Evolutionary conservation across 2,888 invertebrate genomes (phyloP).

Genomic region (Corbicula japonica): DNA sequence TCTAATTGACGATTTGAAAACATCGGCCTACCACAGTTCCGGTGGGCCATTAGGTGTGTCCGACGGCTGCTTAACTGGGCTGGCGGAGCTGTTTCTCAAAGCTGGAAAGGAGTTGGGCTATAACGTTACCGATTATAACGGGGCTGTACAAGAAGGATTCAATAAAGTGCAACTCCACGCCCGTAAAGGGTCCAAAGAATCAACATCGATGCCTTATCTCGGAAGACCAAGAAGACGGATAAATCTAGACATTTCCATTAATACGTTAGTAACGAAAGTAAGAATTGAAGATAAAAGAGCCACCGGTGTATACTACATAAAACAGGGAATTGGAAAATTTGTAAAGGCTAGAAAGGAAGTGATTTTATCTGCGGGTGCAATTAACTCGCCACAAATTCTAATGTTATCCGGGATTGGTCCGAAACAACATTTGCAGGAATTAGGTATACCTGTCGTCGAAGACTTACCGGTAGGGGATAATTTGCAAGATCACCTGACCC

Average conservation of each 20-base stretch:
- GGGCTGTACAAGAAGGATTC: conserved; percentile 11
- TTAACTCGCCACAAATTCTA: conserved; percentile 84
- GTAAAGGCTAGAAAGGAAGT: conserved; percentile 76
- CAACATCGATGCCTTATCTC: neutral
- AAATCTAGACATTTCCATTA: conserved; percentile 38
- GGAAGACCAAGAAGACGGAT: neutral
- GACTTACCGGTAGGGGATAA: conserved; percentile 83
- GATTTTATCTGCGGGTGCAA: conserved; percentile 83
- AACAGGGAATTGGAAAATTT: conserved; percentile 58
- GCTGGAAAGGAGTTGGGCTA: conserved; percentile 20
- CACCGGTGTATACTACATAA: conserved; percentile 72
- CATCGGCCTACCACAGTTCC: conserved; percentile 4
- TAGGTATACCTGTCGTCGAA: conserved; percentile 77
- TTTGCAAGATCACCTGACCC: conserved; percentile 76
- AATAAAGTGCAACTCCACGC: neutral
- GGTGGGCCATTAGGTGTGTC: conserved; percentile 1
- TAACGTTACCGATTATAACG: conserved; percentile 23
- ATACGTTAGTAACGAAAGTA: conserved; percentile 33
- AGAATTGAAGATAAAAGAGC: conserved; percentile 67
- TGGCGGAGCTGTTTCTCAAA: conserved; percentile 15
- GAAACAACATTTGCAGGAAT: conserved; percentile 78
- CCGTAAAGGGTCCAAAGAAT: neutral
- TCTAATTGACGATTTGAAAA: conserved; percentile 34
- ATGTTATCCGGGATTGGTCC: conserved; percentile 85
- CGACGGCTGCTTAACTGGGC: neutral